These are phyloP conservation scores for Sialis fuliginosa DNA, from an alignment of 2,888 invertebrate species.

Conservation along the genomic window DNA sequence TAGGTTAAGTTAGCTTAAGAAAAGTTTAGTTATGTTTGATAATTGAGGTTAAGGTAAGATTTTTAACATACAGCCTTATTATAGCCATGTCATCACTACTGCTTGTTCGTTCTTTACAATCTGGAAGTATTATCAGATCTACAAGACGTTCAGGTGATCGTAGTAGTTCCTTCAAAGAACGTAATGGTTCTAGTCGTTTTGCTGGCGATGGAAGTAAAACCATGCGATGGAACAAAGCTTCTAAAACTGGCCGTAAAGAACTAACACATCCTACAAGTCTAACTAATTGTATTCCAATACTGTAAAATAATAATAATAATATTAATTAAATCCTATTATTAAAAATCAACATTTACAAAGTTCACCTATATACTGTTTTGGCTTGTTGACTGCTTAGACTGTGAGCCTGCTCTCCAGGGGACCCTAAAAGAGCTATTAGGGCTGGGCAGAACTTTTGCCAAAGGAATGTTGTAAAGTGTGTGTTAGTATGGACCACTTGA, in stretches of 20 bases:
- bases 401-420: constrained; percentile 66
- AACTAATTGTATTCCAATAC: constrained; percentile 78
- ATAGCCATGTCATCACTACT: constrained; percentile 62
- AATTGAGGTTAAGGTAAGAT: background rate
- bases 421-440: constrained; percentile 71
- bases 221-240: constrained; percentile 87
- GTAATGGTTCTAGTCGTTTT: constrained; percentile 69
- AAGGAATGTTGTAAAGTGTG: constrained; percentile 71
- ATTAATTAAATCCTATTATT: background rate
- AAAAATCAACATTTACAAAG: background rate
- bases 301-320: constrained; percentile 20
- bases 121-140: constrained; percentile 48
- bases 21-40: constrained; percentile 1
- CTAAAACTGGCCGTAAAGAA: constrained; percentile 75
- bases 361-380: constrained; percentile 72
- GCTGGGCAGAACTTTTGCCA: constrained; percentile 91
- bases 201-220: constrained; percentile 71
- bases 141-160: constrained; percentile 63
- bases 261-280: constrained; percentile 75
- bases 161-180: constrained; percentile 65
- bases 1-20: background rate
- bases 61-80: constrained; percentile 45
- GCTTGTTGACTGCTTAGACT: constrained; percentile 70
- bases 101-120: constrained; percentile 33
- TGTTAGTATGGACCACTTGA: constrained; percentile 64